Conservation (phyloP, 2,888 invertebrate species). For the Luperina nickerlii region DNA sequence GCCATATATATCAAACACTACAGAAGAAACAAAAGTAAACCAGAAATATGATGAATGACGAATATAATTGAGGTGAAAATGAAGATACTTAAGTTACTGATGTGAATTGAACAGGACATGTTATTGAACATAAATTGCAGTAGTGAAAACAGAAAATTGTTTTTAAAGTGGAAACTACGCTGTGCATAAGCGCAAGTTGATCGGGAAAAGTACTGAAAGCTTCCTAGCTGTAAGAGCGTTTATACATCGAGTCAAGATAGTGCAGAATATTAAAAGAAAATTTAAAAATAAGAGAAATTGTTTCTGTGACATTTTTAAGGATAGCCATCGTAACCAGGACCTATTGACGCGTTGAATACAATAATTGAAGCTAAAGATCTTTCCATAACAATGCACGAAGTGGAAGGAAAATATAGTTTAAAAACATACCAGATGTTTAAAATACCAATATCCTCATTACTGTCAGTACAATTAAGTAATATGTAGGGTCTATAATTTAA, state of each 20-base stretch:
- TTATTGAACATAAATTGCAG: background rate
- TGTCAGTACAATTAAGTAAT: constrained; percentile 62
- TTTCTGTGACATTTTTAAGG: background rate
- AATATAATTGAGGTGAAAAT: background rate
- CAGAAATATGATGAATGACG: background rate
- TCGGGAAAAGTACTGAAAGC: constrained; percentile 1
- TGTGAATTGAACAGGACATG: constrained; percentile 3
- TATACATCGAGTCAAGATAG: background rate
- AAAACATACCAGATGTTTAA: constrained; percentile 42
- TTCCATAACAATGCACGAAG: constrained; percentile 4
- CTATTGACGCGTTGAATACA: background rate
- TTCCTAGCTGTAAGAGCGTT: background rate
- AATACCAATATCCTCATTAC: constrained; percentile 56
- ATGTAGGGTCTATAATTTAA: constrained; percentile 72
- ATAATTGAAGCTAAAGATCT: background rate
- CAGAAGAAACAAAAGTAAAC: background rate
- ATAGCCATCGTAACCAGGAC: too few species aligned
- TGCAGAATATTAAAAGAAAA: background rate
- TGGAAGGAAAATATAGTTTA: constrained; percentile 16
- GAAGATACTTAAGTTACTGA: background rate
- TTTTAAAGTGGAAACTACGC: constrained; percentile 6
- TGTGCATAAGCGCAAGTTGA: background rate
- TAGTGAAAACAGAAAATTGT: background rate
- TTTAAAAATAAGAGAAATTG: background rate
- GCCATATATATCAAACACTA: too few species aligned